Evolutionary conservation across 1,140 invertebrate species (phyloP).

Genomic region (Diabrotica virgifera): DNA sequence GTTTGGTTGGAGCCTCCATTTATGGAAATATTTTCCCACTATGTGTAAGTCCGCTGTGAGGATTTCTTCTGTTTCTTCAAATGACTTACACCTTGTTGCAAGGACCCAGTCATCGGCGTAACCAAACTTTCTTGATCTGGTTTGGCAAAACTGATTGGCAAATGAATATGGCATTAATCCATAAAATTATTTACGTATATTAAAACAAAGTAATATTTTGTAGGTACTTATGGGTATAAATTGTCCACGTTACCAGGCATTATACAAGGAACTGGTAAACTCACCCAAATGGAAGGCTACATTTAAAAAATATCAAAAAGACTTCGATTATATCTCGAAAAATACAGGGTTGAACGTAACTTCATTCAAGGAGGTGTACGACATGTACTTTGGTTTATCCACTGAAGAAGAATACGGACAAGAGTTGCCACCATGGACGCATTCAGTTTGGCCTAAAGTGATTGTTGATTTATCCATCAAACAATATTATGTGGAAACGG

Average conservation of each 20-base stretch:
- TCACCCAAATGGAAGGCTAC: slow-evolving; percentile 18
- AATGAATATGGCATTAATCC: too few species aligned
- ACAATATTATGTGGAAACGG: slow-evolving; percentile 29
- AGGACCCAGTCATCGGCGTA: too few species aligned
- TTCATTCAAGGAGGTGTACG: slow-evolving; percentile 21
- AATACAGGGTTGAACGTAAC: slow-evolving; percentile 30
- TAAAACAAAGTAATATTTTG: too few species aligned
- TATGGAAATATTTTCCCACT: too few species aligned
- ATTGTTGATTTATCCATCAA: slow-evolving; percentile 27
- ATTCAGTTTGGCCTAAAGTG: slow-evolving; percentile 57
- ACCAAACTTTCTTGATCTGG: too few species aligned
- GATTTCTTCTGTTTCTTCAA: too few species aligned
- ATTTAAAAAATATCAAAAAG: slow-evolving; percentile 17
- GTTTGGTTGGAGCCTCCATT: too few species aligned
- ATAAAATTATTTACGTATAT: too few species aligned
- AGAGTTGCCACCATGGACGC: slow-evolving; percentile 59
- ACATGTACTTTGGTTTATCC: slow-evolving; percentile 33
- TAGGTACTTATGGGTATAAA: slow-evolving; percentile 38
- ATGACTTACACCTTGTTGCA: too few species aligned
- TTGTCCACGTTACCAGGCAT: slow-evolving; percentile 22
- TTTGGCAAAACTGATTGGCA: too few species aligned
- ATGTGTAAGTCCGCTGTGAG: too few species aligned
- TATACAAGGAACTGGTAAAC: slow-evolving; percentile 20
- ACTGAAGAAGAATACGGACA: slow-evolving; percentile 54
- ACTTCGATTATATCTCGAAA: slow-evolving; percentile 28